These are phyloP conservation scores for Dasysyrphus albostriatus DNA, from an alignment of 2,888 invertebrate genomes.

Conservation along the genomic window DNA sequence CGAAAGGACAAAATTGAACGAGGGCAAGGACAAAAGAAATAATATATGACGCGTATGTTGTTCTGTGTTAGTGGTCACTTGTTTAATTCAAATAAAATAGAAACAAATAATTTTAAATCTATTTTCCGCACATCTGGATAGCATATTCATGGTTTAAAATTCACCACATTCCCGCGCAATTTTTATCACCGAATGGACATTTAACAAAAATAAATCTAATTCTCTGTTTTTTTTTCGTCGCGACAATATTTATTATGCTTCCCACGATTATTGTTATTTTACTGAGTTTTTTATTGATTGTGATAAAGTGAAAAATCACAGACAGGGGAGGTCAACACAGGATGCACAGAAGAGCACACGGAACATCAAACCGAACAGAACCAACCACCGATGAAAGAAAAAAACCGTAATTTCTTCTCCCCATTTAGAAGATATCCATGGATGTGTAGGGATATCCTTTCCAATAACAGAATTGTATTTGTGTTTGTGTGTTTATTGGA, in stretches of 20 bases:
- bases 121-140: conserved; percentile 46
- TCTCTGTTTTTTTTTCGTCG: background rate
- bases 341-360: conserved; percentile 6
- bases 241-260: background rate
- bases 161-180: conserved; percentile 52
- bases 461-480: conserved; percentile 41
- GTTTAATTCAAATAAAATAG: conserved; percentile 46
- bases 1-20: conserved; percentile 2
- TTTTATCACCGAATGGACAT: conserved; percentile 31
- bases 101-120: conserved; percentile 35
- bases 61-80: background rate
- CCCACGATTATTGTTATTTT: conserved; percentile 21
- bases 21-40: conserved; percentile 50
- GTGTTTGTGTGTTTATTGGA: conserved; percentile 36
- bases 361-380: conserved; percentile 41
- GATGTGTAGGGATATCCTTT: conserved; percentile 54
- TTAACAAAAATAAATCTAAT: conserved; percentile 29
- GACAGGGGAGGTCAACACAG: conserved; percentile 43
- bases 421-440: background rate
- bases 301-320: conserved; percentile 1
- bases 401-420: conserved; percentile 34
- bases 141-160: conserved; percentile 15
- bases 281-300: background rate
- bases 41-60: conserved; percentile 13
- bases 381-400: conserved; percentile 11